Base-by-base conservation (phyloP, 2,888 invertebrate species). In the Nomada flava region DNA sequence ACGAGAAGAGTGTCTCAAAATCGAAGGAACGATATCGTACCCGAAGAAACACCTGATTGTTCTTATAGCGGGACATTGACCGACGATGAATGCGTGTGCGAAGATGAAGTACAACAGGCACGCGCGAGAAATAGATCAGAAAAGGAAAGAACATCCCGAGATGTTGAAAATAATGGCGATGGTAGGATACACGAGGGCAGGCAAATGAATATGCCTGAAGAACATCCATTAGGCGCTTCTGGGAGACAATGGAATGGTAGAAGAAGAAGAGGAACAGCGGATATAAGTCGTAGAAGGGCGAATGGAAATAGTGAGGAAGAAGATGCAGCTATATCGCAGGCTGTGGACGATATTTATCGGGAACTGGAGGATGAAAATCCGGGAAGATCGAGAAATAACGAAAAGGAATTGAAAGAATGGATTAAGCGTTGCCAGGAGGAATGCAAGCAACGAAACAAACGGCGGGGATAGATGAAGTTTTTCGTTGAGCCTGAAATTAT, bases 341-440 rank as follows among this genome's bases (percentile, higher is more conserved):
- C 36, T 23, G 10, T 42, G 13, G 26, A 70, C 0, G 71, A 80
- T 13, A 60, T 36, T 53, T 67, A 44, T 29, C 23, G 57, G 15
- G 55, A 63, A 55, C 10, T 55, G 18, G 26, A 18, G n/a, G 11
- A 0, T 0, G 20, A 18, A 10, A n/a, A 20, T 0, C 18, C 3
- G 0, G 2, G 44, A 10, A 13, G 4, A 42, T 64, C 63, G 0
- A 60, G 70, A n/a, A 74, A 63, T 15, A 78, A 72, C 3, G 76
- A 86, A 2, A 73, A 36, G 18, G 90, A 90, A 20, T 53, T 90
- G 7, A 85, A 82, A 65, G 80, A 78, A 7, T 90, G 90, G 90
- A 85, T 90, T 0, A 67, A 81, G 15, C 86, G 74, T 20, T 90
- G 90, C 42, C 82, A 83, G 11, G 59, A 73, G n/a, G 86, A 89